Base-by-base conservation (phyloP, 2,888 invertebrate species). In the Suillia variegata region DNA sequence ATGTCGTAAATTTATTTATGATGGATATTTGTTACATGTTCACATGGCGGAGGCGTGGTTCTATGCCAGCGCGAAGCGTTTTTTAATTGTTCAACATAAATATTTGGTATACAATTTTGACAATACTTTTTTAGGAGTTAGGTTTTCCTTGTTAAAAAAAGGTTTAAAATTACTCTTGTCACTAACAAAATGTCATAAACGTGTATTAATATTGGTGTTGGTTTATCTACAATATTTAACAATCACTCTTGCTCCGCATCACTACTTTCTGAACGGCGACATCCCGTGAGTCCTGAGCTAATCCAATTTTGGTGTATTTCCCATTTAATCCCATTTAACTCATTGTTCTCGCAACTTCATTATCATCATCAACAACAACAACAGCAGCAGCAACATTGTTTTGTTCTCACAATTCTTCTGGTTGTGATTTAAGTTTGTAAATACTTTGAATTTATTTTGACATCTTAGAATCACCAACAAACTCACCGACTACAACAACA, bases 401-500 rank as follows among this genome's bases (percentile, higher is more conserved):
- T 31, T 6, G 31, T 31, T 31, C 12, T 6, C 6, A 31, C 6
- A 31, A 8, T 31, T 31, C 31, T 6, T 31, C 12, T 31, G 31
- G 31, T 31, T 31, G n/a, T 31, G 31, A 12, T 31, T 31, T 31
- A n/a, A 12, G 31, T 31, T 31, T 31, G 31, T 31, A 31, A 31
- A 31, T 8, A 6, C 12, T 6, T 31, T 31, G 31, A n/a, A n/a
- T n/a, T n/a, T n/a, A n/a, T n/a, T n/a, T n/a, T n/a, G n/a, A n/a
- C n/a, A n/a, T 68, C 66, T 54, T 75, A 81, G 81, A 80, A 70
- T 78, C 79, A 59, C 75, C 80, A 62, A 75, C 71, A 58, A 73
- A 77, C 58, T 70, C 73, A 63, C 70, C 73, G 63, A 68, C 69
- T 52, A 68, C 70, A 47, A 68, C 69, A 53, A 68, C 70, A 47